Evolutionary conservation across 2,888 invertebrate genomes (phyloP).

Genomic region (Eumerus sabulonum): DNA sequence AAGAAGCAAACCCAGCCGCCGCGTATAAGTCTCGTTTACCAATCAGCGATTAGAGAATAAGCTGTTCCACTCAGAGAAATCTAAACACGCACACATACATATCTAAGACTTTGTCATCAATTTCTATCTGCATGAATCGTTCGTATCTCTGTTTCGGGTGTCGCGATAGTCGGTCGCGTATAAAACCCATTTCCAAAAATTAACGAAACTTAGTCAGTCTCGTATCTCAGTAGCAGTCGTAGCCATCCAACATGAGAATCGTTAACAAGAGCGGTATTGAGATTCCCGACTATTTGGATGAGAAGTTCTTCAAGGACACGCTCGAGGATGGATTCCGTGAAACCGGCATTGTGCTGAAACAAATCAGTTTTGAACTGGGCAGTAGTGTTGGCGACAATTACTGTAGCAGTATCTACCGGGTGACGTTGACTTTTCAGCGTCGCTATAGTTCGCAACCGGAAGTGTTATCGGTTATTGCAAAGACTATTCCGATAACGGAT

Average conservation of each 20-base stretch:
- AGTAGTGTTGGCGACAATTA: constrained; percentile 76
- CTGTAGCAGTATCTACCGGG: constrained; percentile 76
- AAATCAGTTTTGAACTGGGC: constrained; percentile 74
- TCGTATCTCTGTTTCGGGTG: too few species aligned
- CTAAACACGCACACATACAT: too few species aligned
- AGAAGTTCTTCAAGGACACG: constrained; percentile 73
- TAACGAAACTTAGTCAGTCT: constrained; percentile 14
- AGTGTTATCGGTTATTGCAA: constrained; percentile 73
- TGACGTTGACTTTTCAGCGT: constrained; percentile 69
- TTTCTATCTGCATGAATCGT: too few species aligned
- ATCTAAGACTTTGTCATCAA: too few species aligned
- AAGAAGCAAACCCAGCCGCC: too few species aligned
- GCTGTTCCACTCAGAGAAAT: too few species aligned
- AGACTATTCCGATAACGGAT: constrained; percentile 74
- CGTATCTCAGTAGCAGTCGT: constrained; percentile 1
- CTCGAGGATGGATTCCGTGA: constrained; percentile 74
- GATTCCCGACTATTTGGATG: constrained; percentile 72
- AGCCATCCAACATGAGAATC: constrained; percentile 23
- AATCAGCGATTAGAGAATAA: too few species aligned
- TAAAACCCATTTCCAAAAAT: too few species aligned
- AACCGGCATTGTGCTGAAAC: constrained; percentile 69
- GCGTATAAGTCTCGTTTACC: too few species aligned
- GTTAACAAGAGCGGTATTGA: constrained; percentile 18
- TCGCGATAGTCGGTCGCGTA: too few species aligned
- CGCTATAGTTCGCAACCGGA: not conserved